A percentile compares a stretch with the other conserved stretches of the same genome.
Evolutionary conservation across 2,888 invertebrate genomes (phyloP).

Genomic region (Drosophila melanosoma): DNA sequence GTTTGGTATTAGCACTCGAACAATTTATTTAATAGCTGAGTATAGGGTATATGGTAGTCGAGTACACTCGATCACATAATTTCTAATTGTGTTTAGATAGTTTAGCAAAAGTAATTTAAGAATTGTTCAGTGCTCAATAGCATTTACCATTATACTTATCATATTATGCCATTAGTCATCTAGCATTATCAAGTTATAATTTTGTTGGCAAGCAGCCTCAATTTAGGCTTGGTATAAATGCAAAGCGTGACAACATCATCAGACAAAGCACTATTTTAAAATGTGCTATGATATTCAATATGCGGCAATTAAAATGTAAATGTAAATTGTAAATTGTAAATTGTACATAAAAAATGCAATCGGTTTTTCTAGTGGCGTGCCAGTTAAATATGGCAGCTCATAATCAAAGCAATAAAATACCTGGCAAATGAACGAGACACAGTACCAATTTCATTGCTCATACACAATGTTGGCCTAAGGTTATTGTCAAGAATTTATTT

Average conservation of each 20-base stretch:
- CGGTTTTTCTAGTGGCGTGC: constrained; percentile 52
- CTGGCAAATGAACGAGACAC: background rate
- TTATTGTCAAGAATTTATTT: constrained; percentile 60
- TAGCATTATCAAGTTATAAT: constrained; percentile 27
- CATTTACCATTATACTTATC: constrained; percentile 21
- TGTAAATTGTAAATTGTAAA: constrained; percentile 73
- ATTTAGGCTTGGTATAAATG: constrained; percentile 31
- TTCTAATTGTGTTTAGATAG: background rate
- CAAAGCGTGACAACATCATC: constrained; percentile 62
- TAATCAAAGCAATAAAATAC: constrained; percentile 35
- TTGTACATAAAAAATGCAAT: constrained; percentile 51
- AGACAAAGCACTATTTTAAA: constrained; percentile 54
- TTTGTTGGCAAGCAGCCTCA: constrained; percentile 21
- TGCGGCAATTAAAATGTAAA: constrained; percentile 78
- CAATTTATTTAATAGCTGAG: background rate
- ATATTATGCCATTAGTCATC: constrained; percentile 40
- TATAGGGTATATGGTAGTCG: background rate
- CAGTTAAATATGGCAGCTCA: constrained; percentile 56
- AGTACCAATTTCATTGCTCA: constrained; percentile 48
- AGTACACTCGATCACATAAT: background rate
- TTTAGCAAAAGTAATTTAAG: constrained; percentile 7
- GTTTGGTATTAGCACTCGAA: background rate
- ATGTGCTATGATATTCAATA: constrained; percentile 54
- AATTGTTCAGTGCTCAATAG: constrained; percentile 13
- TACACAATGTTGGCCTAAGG: constrained; percentile 70